Evolutionary conservation across 1,140 invertebrate genomes (phyloP).

Genomic region (Drosophila paulistorum): DNA sequence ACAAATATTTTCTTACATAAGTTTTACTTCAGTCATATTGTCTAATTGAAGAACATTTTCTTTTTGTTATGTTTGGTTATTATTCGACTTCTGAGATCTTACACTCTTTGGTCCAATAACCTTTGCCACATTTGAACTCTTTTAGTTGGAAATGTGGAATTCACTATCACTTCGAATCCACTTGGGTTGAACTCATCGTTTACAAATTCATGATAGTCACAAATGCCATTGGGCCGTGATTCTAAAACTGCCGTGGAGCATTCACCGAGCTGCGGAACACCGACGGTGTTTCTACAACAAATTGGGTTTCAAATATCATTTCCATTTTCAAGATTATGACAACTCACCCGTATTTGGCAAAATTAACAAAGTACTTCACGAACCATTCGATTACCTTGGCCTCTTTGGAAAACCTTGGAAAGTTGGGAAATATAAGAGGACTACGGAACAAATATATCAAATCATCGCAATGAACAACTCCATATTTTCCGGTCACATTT

Average conservation of each 20-base stretch:
- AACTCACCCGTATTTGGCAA: neutral
- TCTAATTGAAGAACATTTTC: no score
- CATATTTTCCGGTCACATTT: conserved; percentile 38
- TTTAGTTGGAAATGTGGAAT: conserved; percentile 37
- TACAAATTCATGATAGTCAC: conserved; percentile 43
- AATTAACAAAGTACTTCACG: conserved; percentile 32
- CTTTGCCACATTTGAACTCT: no score
- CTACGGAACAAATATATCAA: conserved; percentile 66
- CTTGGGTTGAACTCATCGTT: conserved; percentile 31
- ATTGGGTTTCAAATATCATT: no score
- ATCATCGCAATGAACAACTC: conserved; percentile 70
- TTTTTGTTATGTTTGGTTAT: no score
- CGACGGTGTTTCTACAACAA: no score
- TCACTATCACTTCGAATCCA: conserved; percentile 31
- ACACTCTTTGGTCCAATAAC: no score
- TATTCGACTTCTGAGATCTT: no score
- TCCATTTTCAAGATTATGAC: neutral
- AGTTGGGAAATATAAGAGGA: conserved; percentile 60
- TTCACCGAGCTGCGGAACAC: no score
- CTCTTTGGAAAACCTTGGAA: conserved; percentile 41
- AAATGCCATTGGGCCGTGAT: conserved; percentile 37
- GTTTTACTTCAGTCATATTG: no score
- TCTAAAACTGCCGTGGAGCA: conserved; percentile 21
- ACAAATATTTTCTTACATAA: no score
- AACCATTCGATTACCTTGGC: conserved; percentile 31